Conservation (phyloP, 2,113 vertebrate species). For the Pica pica region DNA sequence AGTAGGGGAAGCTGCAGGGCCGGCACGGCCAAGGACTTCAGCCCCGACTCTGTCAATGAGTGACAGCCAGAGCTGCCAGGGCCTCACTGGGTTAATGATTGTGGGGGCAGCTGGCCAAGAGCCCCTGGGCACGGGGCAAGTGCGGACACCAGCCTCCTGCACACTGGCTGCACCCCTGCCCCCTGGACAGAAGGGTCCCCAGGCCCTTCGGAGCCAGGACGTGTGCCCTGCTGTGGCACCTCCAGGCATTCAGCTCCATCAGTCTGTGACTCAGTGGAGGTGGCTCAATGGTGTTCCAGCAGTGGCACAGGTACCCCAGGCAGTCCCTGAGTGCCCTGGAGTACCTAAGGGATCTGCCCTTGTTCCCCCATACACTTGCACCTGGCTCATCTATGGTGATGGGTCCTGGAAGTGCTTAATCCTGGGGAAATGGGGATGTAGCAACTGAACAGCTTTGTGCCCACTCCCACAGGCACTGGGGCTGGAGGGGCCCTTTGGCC, state of each 20-base stretch:
- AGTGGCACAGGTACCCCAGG: not conserved
- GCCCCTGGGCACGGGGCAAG: not conserved
- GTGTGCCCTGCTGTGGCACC: not conserved
- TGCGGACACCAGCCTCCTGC: not conserved
- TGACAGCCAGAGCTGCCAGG: conserved; percentile 42
- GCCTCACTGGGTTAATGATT: conserved; percentile 56
- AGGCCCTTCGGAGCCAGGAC: not conserved
- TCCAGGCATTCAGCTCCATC: not conserved
- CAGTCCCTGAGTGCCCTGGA: not conserved
- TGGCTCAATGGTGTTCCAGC: not conserved
- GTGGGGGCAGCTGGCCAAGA: conserved; percentile 15
- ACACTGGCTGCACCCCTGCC: accelerated
- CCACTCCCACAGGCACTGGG: accelerated
- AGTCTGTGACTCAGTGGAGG: not conserved
- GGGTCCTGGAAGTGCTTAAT: not conserved
- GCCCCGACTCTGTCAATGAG: conserved; percentile 51
- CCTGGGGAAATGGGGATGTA: not conserved
- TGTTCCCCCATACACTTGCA: not conserved
- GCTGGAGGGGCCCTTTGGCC: not conserved
- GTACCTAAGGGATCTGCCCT: not conserved
- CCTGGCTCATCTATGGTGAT: not conserved
- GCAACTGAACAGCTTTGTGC: accelerated
- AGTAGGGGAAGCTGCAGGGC: not conserved
- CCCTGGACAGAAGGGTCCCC: not conserved
- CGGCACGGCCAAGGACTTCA: conserved; percentile 30